These are phyloP conservation scores for Aphelenchoides fujianensis DNA, from an alignment of 1,140 invertebrate genomes.

Conservation along the genomic window DNA sequence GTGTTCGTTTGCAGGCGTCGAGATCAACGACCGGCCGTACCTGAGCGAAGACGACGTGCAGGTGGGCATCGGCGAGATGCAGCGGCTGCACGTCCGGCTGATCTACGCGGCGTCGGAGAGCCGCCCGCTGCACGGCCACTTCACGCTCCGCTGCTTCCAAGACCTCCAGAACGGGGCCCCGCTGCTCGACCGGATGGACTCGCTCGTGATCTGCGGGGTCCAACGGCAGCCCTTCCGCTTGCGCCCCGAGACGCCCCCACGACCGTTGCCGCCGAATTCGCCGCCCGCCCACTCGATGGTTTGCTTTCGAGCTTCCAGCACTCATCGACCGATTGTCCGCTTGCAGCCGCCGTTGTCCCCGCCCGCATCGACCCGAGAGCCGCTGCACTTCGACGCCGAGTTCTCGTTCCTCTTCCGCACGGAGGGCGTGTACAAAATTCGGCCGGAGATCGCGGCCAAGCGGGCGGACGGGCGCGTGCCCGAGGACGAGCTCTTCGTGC, in stretches of 20 bases:
- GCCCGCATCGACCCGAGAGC: neutral
- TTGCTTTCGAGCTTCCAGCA: neutral
- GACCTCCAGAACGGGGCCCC: constrained; percentile 48
- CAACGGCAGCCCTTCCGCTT: constrained; percentile 40
- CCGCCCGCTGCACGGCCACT: constrained; percentile 37
- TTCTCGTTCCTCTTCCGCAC: constrained; percentile 51
- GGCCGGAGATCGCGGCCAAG: constrained; percentile 29
- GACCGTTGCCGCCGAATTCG: neutral
- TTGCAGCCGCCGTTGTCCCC: constrained; percentile 22
- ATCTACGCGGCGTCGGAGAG: constrained; percentile 30
- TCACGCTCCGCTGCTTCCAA: constrained; percentile 55
- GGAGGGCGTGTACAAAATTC: constrained; percentile 56
- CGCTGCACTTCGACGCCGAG: constrained; percentile 22
- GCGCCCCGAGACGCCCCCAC: neutral
- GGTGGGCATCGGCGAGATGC: constrained; percentile 46
- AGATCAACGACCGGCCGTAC: constrained; percentile 42
- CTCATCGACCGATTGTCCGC: neutral
- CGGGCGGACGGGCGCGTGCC: neutral
- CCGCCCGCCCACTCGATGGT: neutral
- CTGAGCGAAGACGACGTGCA: constrained; percentile 51
- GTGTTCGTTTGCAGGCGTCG: constrained; percentile 23
- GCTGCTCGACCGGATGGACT: constrained; percentile 34
- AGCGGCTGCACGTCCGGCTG: constrained; percentile 34
- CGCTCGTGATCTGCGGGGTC: constrained; percentile 42
- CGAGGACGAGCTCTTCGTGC: constrained; percentile 54